These are phyloP conservation scores for Calephelis virginiensis DNA, from an alignment of 1,140 invertebrate species.

Conservation along the genomic window DNA sequence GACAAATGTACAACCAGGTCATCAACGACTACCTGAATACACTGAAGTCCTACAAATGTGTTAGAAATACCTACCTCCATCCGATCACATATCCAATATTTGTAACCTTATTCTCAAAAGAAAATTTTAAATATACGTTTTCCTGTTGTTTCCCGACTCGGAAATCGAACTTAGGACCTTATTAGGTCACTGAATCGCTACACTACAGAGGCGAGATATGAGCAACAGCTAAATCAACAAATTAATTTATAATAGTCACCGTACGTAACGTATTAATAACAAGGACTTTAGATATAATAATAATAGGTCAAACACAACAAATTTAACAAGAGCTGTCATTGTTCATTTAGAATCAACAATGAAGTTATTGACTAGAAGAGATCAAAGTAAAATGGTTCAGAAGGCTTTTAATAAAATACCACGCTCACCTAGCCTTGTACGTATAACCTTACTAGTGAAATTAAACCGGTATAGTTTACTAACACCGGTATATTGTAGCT, in stretches of 20 bases:
- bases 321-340: constrained; percentile 6
- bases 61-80: too few relatives aligned
- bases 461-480: constrained; percentile 56
- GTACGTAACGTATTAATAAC: constrained; percentile 12
- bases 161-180: too few relatives aligned
- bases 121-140: too few relatives aligned
- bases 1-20: too few relatives aligned
- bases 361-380: constrained; percentile 20
- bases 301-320: constrained; percentile 21
- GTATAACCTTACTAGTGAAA: constrained; percentile 72
- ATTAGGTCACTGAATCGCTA: too few relatives aligned
- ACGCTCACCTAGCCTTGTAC: constrained; percentile 66
- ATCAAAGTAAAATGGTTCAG: constrained; percentile 34
- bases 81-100: too few relatives aligned
- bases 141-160: too few relatives aligned
- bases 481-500: constrained; percentile 34
- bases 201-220: not conserved
- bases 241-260: constrained; percentile 4
- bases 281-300: constrained; percentile 5
- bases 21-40: too few relatives aligned
- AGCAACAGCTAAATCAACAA: not conserved
- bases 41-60: too few relatives aligned
- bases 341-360: constrained; percentile 6
- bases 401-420: constrained; percentile 30
- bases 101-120: too few relatives aligned